These are phyloP conservation scores for Drosophila setifemur DNA, from an alignment of 1,140 invertebrate species.

Conservation along the genomic window DNA sequence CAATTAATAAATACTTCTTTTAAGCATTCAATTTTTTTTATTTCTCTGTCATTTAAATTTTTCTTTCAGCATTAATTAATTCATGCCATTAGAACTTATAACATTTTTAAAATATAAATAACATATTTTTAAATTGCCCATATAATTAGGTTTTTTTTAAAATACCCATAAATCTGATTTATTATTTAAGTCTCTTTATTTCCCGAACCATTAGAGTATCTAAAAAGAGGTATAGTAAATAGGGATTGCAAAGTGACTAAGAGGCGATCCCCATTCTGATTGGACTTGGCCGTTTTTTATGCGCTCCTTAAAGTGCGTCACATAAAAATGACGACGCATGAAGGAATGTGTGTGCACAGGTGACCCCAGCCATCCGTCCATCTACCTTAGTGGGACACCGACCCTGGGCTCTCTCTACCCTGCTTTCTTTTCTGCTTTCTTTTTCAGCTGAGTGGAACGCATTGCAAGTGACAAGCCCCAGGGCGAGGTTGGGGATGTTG, in stretches of 20 bases:
- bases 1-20: no score
- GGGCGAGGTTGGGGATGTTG: constrained; percentile 34
- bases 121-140: no score
- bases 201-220: no score
- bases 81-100: no score
- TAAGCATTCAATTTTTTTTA: no score
- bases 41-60: no score
- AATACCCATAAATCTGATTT: no score
- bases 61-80: no score
- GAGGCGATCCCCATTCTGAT: constrained; percentile 41
- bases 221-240: no score
- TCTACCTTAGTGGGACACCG: constrained; percentile 13
- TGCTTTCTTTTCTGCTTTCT: neutral
- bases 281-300: constrained; percentile 71
- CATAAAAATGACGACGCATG: constrained; percentile 61
- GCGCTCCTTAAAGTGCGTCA: constrained; percentile 66
- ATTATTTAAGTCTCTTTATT: no score
- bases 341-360: constrained; percentile 46
- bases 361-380: constrained; percentile 30
- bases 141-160: no score
- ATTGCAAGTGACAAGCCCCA: constrained; percentile 64
- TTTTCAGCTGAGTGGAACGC: constrained; percentile 37
- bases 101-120: no score
- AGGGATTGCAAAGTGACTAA: neutral
- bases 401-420: neutral